phyloP scores from a whole-genome alignment of 1,140 invertebrate species.

The Zaprionus ghesquierei region DNA sequence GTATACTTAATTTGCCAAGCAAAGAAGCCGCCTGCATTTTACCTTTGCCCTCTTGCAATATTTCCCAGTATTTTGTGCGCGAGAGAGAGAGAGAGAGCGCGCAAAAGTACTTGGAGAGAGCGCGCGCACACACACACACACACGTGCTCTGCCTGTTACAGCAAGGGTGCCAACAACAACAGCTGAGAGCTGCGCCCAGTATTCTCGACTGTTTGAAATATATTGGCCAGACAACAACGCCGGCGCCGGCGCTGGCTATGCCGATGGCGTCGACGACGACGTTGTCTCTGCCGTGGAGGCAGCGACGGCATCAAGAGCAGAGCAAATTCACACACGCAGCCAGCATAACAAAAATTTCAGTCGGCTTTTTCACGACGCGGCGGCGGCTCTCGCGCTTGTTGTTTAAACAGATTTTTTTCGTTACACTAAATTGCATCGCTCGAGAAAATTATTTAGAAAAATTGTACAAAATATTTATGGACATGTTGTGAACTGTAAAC shows the following conservation, averaged over 20 bases:
- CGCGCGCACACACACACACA: neutral
- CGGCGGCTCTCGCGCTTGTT: slow-evolving; percentile 57
- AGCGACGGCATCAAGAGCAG: slow-evolving; percentile 49
- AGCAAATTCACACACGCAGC: slow-evolving; percentile 64
- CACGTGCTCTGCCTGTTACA: neutral
- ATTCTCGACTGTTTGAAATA: slow-evolving; percentile 53
- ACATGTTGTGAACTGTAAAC: neutral
- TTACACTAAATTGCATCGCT: slow-evolving; percentile 18
- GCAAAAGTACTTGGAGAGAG: neutral
- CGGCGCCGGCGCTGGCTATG: slow-evolving; percentile 53
- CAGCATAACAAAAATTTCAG: slow-evolving; percentile 73
- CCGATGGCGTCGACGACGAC: slow-evolving; percentile 10
- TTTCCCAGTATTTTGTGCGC: slow-evolving; percentile 55
- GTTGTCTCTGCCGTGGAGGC: slow-evolving; percentile 5
- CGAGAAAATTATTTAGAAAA: slow-evolving; percentile 23
- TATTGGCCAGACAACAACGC: slow-evolving; percentile 53
- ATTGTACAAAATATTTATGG: slow-evolving; percentile 8
- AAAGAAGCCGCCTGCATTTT: slow-evolving; percentile 48
- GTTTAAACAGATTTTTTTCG: slow-evolving; percentile 38
- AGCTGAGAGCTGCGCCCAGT: slow-evolving; percentile 70
- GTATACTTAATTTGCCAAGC: slow-evolving; percentile 57
- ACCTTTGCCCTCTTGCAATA: neutral
- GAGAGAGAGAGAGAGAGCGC: neutral
- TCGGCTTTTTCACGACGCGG: slow-evolving; percentile 71
- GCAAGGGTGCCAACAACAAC: slow-evolving; percentile 24